Evolutionary conservation across 2,888 invertebrate species (phyloP), one percentile per base, ranked within the genome.

Genomic region (Urechis unicinctus): DNA sequence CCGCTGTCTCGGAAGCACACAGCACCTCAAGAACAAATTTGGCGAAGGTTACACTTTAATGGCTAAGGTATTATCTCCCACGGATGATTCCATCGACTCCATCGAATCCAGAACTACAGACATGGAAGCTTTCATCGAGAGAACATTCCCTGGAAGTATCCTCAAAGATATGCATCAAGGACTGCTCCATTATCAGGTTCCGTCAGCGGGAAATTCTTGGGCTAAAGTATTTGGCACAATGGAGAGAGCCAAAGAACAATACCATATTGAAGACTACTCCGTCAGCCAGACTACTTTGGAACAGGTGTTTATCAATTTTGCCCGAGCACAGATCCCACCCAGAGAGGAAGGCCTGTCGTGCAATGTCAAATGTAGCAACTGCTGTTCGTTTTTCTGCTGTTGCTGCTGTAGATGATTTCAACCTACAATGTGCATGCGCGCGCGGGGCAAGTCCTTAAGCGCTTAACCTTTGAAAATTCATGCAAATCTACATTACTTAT

Each of bases 141-240:
- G 52, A 17, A 51, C 51, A 9, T 61, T 65, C 48, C 59, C 61
- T n/a, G 56, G 55, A 3, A 52, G 47, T 48, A 28, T 49, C 24
- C 50, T 62, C 4, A 62, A 62, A 29, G 62, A 62, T 43, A 26
- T 53, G 9, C 61, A 62, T 52, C 85, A 86, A 77, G 85, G 85
- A 26, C 77, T 87, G 55, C 69, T 88, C 31, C 86, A 87, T 42
- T 88, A 86, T 71, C 86, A 88, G 74, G 81, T 88, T 65, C 9
- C 36, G 81, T 82, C 67, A 81, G 84, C 79, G 25, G 80, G 78
- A 43, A 78, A 84, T 58, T 81, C 82, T 46, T 87, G 88, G 87
- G 85, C 87, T 0, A 75, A 80, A 51, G 84, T 89, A 73, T 89
- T 89, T 74, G 83, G 85, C 1, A 79, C 83, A 3, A 84, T 88